phyloP scores from a whole-genome alignment of 2,113 vertebrate species.

The Trinectes maculatus region DNA sequence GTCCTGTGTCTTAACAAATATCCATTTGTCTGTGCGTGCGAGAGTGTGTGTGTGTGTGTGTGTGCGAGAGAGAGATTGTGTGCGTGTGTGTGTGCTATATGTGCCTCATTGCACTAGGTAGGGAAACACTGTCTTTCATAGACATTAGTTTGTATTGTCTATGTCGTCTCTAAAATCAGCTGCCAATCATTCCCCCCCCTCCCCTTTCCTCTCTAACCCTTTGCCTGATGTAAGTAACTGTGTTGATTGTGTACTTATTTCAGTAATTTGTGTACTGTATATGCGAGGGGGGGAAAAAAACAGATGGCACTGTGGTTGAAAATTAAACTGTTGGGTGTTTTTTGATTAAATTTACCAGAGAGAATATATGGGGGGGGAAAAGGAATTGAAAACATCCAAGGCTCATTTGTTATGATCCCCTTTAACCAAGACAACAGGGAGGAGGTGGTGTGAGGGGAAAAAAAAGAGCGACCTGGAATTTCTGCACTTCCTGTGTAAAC shows the following conservation, averaged over 20 bases:
- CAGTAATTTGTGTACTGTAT: conserved; percentile 79
- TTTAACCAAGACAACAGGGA: conserved; percentile 44
- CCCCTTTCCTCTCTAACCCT: conserved; percentile 49
- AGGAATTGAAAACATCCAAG: conserved; percentile 8
- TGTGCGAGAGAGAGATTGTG: no score
- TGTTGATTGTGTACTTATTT: conserved; percentile 80
- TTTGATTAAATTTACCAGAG: conserved; percentile 64
- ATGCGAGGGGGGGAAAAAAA: conserved; percentile 60
- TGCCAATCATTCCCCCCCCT: conserved; percentile 67
- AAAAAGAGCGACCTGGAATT: conserved; percentile 32
- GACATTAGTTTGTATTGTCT: conserved; percentile 75
- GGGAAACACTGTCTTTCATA: conserved; percentile 66
- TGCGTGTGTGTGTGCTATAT: conserved; percentile 49
- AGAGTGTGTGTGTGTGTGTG: conserved; percentile 24
- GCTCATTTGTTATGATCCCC: conserved; percentile 50
- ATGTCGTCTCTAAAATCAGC: conserved; percentile 71
- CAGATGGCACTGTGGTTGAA: conserved; percentile 57
- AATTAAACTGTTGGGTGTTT: conserved; percentile 60
- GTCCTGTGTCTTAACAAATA: conserved; percentile 76
- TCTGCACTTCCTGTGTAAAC: conserved; percentile 58
- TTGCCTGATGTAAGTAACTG: conserved; percentile 80
- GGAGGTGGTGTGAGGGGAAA: conserved; percentile 55
- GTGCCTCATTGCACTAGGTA: conserved; percentile 75
- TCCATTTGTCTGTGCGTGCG: conserved; percentile 55
- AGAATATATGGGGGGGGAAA: neutral